Evolutionary conservation across 1,140 invertebrate species (phyloP).

Genomic region (Drosophila melanica): DNA sequence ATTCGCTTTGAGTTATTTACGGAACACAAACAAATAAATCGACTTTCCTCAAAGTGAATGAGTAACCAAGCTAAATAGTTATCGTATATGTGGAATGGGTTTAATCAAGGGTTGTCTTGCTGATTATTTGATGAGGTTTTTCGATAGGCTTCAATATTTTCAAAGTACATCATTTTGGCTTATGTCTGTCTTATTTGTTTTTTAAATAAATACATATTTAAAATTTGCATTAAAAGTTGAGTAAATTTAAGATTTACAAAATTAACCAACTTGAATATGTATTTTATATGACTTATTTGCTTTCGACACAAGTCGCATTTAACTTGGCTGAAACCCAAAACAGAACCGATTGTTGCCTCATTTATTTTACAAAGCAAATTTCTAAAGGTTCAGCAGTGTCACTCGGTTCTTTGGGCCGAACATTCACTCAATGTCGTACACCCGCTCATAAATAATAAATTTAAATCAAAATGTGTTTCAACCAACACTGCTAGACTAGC

Average conservation of each 20-base stretch:
- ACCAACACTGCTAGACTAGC: not conserved
- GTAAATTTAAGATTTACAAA: not conserved
- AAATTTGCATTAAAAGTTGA: too few relatives aligned
- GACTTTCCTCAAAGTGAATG: not conserved
- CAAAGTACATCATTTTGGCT: too few relatives aligned
- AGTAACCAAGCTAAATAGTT: not conserved
- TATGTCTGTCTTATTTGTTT: too few relatives aligned
- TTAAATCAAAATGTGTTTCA: constrained; percentile 11
- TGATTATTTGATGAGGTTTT: too few relatives aligned
- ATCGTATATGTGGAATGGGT: not conserved
- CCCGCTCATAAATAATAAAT: constrained; percentile 63
- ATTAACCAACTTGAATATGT: not conserved
- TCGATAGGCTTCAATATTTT: too few relatives aligned
- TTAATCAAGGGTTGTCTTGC: not conserved
- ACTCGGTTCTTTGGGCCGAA: constrained; percentile 19
- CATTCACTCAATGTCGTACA: constrained; percentile 21
- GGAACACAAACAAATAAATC: constrained; percentile 26
- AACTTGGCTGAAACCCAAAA: constrained; percentile 6
- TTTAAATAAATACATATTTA: too few relatives aligned
- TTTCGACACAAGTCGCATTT: constrained; percentile 7
- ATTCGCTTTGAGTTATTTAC: constrained; percentile 71
- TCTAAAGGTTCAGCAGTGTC: constrained; percentile 32
- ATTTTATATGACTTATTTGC: constrained; percentile 2
- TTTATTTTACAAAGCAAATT: constrained; percentile 33
- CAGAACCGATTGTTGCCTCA: constrained; percentile 12